These are phyloP conservation scores for Penaeus monodon DNA, from an alignment of 2,888 invertebrate species.

Conservation along the genomic window DNA sequence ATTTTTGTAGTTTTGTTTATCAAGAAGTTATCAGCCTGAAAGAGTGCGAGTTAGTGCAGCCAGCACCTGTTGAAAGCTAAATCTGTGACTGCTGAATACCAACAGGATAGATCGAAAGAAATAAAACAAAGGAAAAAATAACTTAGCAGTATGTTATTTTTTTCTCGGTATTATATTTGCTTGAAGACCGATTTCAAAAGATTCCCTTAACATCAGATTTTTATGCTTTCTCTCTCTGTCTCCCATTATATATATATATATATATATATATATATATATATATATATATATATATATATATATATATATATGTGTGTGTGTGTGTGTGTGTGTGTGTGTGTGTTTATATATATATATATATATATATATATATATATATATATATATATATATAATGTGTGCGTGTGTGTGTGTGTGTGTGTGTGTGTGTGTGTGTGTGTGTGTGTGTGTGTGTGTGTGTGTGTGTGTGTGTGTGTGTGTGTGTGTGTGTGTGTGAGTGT, in stretches of 20 bases:
- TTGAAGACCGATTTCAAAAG: not conserved
- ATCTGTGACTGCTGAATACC: too few relatives aligned
- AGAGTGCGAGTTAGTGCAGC: too few relatives aligned
- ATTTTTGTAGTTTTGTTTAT: too few relatives aligned
- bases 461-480: not conserved
- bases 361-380: not conserved
- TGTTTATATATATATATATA: not conserved
- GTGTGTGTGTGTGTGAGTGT: not conserved
- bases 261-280: constrained; percentile 16
- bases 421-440: not conserved
- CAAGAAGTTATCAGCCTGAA: too few relatives aligned
- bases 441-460: not conserved
- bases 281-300: constrained; percentile 18
- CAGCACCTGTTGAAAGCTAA: too few relatives aligned
- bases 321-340: not conserved
- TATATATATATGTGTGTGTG: not conserved
- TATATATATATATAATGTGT: not conserved
- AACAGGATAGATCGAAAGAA: too few relatives aligned
- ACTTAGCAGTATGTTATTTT: too few relatives aligned
- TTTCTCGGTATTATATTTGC: too few relatives aligned
- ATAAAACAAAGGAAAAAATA: too few relatives aligned
- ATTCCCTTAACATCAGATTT: not conserved
- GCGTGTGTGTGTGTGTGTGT: not conserved
- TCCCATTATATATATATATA: not conserved
- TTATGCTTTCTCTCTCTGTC: not conserved